Base-by-base conservation (phyloP, 1,140 invertebrate species). In the Anagrus nilaparvatae region DNA sequence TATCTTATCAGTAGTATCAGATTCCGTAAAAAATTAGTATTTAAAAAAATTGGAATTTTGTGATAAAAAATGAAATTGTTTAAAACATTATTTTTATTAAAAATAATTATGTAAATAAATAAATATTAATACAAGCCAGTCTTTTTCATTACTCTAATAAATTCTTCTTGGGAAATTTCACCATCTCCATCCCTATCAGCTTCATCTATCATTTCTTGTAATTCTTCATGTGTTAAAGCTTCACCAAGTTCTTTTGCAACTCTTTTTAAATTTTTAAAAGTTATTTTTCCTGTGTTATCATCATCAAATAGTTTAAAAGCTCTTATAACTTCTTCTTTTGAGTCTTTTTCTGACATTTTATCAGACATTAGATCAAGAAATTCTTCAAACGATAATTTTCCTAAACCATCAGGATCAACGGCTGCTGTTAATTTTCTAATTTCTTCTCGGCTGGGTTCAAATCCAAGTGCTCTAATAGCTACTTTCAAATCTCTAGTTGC, bases 121-220 rank as follows among this genome's bases (percentile, higher is more conserved):
- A 27, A 27, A 27, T 27, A 27, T 76, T 66, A 97, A 68, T 97
- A 96, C 12, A 97, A 70, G 73, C 87, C 92, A 36, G 93, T 96
- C 71, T 97, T 97, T 61, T 96, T 96, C 93, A 97, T 97, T 20
- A 98, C 94, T 50, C 85, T 72, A 20, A 95, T 63, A 65, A 98
- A 98, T 61, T 98, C 94, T 49, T 95, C 87, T 62, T 94, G 85
- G 56, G 87, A 95, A 32, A 98, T 88, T 70, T 92, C 87, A 4
- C 90, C 91, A 72, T 97, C 93, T 16, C 89, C 90, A 73, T 97
- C 91, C 56, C 82, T 70, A 65, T 98, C 94, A 21, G 93, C 95
- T 71, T 97, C 94, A 58, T 91, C 85, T 47, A 98, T 96, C 95
- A 98, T 98, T 73, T 98, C 94, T 65, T 93, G 79, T 3, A 97